phyloP scores from a whole-genome alignment of 2,888 invertebrate species.

The Penaeus monodon region DNA sequence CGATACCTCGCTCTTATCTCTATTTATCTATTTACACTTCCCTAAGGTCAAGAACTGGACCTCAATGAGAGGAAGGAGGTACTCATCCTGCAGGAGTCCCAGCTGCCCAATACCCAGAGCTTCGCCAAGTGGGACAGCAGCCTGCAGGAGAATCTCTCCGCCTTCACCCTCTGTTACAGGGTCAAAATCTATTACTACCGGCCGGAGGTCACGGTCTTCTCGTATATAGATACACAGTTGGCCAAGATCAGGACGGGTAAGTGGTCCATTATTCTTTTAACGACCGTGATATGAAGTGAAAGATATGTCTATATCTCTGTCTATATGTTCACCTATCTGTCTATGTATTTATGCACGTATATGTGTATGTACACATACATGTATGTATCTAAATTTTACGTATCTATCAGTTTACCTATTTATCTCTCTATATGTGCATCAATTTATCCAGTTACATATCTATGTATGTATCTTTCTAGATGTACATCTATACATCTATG shows the following conservation, averaged over 20 bases:
- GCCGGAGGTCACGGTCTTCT: constrained; percentile 61
- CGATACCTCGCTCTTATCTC: too few species aligned
- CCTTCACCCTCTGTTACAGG: constrained; percentile 60
- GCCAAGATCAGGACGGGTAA: constrained; percentile 50
- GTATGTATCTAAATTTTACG: neutral
- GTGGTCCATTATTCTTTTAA: neutral
- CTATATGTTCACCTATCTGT: neutral
- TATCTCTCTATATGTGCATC: too few species aligned
- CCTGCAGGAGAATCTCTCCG: constrained; percentile 16
- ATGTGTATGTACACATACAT: neutral
- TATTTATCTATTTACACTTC: neutral
- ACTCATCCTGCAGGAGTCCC: constrained; percentile 39
- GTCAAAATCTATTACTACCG: constrained; percentile 53
- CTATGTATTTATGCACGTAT: too few species aligned
- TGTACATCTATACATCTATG: too few species aligned
- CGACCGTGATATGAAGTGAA: neutral
- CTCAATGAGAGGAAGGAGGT: constrained; percentile 11
- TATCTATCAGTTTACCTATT: too few species aligned
- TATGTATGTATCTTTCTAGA: too few species aligned
- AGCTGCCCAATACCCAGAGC: constrained; percentile 23
- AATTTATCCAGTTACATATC: too few species aligned
- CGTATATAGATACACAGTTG: constrained; percentile 33
- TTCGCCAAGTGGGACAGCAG: constrained; percentile 43
- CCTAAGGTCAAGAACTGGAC: neutral
- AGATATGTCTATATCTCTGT: neutral